phyloP scores from a whole-genome alignment of 2,797 vertebrate species.

The Chelon labrosus region DNA sequence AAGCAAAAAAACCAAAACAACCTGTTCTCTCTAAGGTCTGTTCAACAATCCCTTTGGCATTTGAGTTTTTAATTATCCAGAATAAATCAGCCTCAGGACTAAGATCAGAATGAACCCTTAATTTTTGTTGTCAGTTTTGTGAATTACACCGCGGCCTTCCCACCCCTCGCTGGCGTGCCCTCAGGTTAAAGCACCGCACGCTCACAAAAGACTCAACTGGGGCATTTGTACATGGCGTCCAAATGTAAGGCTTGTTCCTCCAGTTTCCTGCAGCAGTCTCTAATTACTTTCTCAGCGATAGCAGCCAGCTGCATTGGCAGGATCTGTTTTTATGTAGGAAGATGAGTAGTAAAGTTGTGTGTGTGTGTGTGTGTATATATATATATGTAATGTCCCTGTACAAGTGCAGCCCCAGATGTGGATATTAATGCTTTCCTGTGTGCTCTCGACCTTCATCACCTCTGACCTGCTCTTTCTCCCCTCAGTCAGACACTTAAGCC shows the following conservation, averaged over 20 bases:
- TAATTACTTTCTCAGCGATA: conserved; percentile 61
- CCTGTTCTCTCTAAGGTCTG: background rate
- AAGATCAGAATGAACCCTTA: too few relatives aligned
- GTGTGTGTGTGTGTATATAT: conserved; percentile 4
- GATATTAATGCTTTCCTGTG: conserved; percentile 66
- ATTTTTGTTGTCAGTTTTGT: background rate
- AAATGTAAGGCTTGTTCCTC: conserved; percentile 17
- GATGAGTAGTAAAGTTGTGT: conserved; percentile 29
- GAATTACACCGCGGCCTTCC: conserved; percentile 1
- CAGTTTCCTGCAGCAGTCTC: conserved; percentile 45
- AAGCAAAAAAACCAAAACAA: background rate
- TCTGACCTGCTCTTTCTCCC: conserved; percentile 55
- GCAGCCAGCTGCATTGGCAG: conserved; percentile 27
- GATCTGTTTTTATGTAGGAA: conserved; percentile 3
- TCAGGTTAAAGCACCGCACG: conserved; percentile 18
- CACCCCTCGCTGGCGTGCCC: background rate
- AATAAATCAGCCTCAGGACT: background rate
- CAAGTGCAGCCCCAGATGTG: conserved; percentile 69
- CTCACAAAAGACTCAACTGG: conserved; percentile 21
- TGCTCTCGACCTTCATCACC: conserved; percentile 54
- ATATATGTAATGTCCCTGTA: conserved; percentile 25
- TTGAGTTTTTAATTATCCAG: background rate
- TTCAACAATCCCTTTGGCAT: background rate
- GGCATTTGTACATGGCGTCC: conserved; percentile 10
- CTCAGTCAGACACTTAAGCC: conserved; percentile 49